These are phyloP conservation scores for Molothrus aeneus DNA, from an alignment of 2,797 vertebrate species.

Conservation along the genomic window DNA sequence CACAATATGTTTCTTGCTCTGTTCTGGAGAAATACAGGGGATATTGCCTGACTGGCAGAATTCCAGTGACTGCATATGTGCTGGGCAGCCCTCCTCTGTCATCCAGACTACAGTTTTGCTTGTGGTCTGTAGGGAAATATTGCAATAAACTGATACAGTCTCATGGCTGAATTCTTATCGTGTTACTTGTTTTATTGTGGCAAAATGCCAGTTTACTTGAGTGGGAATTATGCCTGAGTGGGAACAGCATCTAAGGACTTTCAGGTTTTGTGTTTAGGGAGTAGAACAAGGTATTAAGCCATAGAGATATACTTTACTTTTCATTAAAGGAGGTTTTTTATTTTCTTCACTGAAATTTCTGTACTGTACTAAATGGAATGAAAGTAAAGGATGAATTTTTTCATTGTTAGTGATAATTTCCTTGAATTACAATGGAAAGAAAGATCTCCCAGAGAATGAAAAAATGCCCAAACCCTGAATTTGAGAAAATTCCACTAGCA, in stretches of 20 bases:
- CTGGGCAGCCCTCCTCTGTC: conserved; percentile 30
- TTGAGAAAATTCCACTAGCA: conserved; percentile 50
- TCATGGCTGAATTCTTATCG: conserved; percentile 9
- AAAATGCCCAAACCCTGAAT: conserved; percentile 12
- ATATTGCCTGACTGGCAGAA: conserved; percentile 19
- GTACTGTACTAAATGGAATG: conserved; percentile 55
- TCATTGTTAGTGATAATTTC: conserved; percentile 63
- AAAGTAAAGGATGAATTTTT: conserved; percentile 65
- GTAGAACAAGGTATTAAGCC: conserved; percentile 18
- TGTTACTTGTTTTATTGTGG: conserved; percentile 48
- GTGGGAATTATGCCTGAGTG: conserved; percentile 34
- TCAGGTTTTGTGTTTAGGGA: conserved; percentile 48
- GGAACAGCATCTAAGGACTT: background rate
- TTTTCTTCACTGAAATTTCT: conserved; percentile 61
- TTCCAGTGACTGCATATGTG: conserved; percentile 49
- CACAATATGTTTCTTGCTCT: background rate
- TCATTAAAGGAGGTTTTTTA: conserved; percentile 40
- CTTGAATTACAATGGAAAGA: conserved; percentile 53
- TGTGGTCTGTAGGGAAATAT: conserved; percentile 46
- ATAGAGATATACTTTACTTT: conserved; percentile 50
- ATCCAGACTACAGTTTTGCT: conserved; percentile 33
- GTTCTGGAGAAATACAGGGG: conserved; percentile 13
- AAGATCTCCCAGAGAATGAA: conserved; percentile 37
- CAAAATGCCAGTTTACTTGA: conserved; percentile 47
- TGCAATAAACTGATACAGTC: conserved; percentile 43